Base-by-base conservation (phyloP, 2,797 vertebrate genomes). In the Lepilemur ruficaudatus region DNA sequence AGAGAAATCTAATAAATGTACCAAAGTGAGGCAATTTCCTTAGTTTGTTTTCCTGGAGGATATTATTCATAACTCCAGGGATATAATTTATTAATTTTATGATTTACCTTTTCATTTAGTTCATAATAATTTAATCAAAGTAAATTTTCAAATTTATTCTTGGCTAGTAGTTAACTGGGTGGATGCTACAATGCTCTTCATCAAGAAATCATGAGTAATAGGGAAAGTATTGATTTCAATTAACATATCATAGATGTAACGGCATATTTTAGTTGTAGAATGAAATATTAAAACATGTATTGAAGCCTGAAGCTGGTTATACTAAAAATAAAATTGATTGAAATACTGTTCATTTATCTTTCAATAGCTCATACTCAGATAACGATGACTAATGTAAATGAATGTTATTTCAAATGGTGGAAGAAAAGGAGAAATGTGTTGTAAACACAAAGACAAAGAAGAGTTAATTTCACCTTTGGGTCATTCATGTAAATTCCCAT, bases 331-430 rank as follows among this genome's bases (percentile, higher is more conserved):
- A 95, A 72, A 28, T 52, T 92, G 93, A 78, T 23, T 41, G 13
- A 67, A 86, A 89, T 67, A 72, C 10, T 28, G 67, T 93, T 91
- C 15, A 46, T 76, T 67, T 91, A 50, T 94, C 35, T 94, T 93
- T 85, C 81, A 67, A 73, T 38, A 94, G 22, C 35, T 91, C 5
- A 32, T 59, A 85, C 1, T 65, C 59, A 57, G 75, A 55, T 81
- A 72, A 76, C 43, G 2, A 73, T 67, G 92, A 78, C 65, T 90
- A 89, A 41, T 76, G 55, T 89, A 87, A 89, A 28, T 30, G 3
- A 80, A 89, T 89, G 81, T 81, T 81, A 78, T 86, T 83, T 86
- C 72, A 87, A 81, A 78, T 50, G 15, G 28, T 43, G 75, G 28
- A 83, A 89, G 9, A 86, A 89, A 93, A 91, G 14, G 20, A 57